Evolutionary conservation across 2,113 vertebrate genomes (phyloP).

Genomic region (Calyptomena viridis): DNA sequence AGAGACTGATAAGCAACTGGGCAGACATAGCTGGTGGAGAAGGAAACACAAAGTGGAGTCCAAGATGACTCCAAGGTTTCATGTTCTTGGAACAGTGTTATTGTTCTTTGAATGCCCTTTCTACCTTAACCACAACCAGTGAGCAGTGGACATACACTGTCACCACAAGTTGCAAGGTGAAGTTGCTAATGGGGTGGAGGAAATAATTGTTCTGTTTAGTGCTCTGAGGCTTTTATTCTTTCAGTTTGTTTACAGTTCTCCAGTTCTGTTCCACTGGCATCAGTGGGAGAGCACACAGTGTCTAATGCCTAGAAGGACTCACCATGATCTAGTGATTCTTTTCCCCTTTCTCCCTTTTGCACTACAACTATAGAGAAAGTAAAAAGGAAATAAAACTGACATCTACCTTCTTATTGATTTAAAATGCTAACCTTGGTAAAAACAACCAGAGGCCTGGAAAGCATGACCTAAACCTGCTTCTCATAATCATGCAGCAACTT

Average conservation of each 20-base stretch:
- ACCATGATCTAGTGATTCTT: neutral
- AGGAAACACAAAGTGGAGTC: neutral
- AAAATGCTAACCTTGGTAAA: neutral
- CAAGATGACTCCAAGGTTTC: neutral
- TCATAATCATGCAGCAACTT: neutral
- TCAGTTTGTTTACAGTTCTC: neutral
- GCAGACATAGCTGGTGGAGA: neutral
- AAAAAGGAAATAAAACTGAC: neutral
- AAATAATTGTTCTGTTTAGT: neutral
- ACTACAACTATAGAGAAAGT: neutral
- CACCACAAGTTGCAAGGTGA: neutral
- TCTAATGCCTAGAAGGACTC: neutral
- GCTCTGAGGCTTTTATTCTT: neutral
- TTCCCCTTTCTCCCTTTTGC: neutral
- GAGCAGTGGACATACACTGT: neutral
- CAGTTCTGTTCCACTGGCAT: neutral
- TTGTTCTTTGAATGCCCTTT: conserved; percentile 8
- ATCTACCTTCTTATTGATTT: neutral
- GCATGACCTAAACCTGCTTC: neutral
- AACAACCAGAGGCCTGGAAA: neutral
- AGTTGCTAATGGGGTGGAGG: neutral
- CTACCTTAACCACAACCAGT: neutral
- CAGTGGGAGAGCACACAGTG: neutral
- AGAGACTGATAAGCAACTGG: conserved; percentile 30
- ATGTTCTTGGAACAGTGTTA: neutral